Conservation (phyloP, 1,140 invertebrate species). For the Pinna nobilis region DNA sequence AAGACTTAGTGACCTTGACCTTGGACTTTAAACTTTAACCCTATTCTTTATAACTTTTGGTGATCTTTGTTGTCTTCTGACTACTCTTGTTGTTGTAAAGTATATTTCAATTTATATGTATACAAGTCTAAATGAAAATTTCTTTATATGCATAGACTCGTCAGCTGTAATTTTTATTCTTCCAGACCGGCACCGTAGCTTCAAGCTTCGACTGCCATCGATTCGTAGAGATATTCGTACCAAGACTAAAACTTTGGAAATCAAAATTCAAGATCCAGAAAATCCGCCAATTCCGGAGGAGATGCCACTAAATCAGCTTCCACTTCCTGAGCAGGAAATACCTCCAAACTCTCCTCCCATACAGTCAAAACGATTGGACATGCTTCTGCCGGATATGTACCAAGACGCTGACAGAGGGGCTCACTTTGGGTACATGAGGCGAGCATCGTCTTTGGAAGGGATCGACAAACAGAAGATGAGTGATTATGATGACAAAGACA, state of each 20-base stretch:
- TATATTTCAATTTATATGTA: no score
- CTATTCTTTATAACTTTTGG: no score
- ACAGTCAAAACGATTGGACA: slow-evolving; percentile 5
- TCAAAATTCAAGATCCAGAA: slow-evolving; percentile 56
- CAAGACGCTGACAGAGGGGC: slow-evolving; percentile 14
- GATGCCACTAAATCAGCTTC: slow-evolving; percentile 64
- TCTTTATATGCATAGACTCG: background rate
- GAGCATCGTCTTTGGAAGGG: slow-evolving; percentile 60
- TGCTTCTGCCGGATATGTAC: background rate
- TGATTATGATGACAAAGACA: background rate
- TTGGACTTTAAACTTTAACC: no score
- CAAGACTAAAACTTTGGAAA: slow-evolving; percentile 46
- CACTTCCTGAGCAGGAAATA: slow-evolving; percentile 21
- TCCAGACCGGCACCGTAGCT: slow-evolving; percentile 70
- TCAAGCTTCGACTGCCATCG: slow-evolving; percentile 70
- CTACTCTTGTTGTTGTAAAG: no score
- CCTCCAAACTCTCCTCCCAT: slow-evolving; percentile 27
- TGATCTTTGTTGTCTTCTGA: no score
- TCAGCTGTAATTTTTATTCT: slow-evolving; percentile 21
- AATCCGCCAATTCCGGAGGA: slow-evolving; percentile 65
- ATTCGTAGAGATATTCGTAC: slow-evolving; percentile 64
- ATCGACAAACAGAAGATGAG: slow-evolving; percentile 40
- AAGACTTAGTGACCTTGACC: no score
- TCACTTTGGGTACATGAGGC: slow-evolving; percentile 30
- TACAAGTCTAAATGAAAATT: background rate